Percentiles rank a stretch among this genome's conserved stretches.
Evolutionary conservation across 1,140 invertebrate genomes (phyloP).

Genomic region (Helicorthomorpha holstii): DNA sequence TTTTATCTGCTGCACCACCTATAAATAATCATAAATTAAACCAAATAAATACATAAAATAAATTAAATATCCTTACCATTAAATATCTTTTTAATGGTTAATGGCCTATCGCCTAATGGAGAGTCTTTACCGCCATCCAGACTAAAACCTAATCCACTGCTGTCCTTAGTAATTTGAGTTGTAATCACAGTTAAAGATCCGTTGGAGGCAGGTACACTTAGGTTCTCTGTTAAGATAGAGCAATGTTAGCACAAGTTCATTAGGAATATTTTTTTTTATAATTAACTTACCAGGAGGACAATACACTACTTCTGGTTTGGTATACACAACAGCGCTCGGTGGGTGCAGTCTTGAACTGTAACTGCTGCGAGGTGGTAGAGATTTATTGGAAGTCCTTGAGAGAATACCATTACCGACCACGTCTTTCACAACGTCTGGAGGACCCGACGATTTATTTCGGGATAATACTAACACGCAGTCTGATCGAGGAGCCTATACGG

Average conservation of each 20-base stretch:
- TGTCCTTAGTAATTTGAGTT: conserved; percentile 46
- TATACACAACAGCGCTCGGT: no score
- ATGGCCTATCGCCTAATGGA: conserved; percentile 63
- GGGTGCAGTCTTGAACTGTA: no score
- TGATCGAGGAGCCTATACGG: conserved; percentile 43
- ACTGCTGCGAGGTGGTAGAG: no score
- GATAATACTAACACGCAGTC: conserved; percentile 49
- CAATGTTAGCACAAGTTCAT: no score
- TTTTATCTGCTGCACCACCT: conserved; percentile 83
- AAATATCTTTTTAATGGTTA: conserved; percentile 78
- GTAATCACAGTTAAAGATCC: no score
- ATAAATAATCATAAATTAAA: conserved; percentile 11
- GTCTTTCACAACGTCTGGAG: not conserved
- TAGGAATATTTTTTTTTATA: no score
- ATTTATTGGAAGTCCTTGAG: no score
- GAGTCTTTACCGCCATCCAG: conserved; percentile 81
- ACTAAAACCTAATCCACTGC: conserved; percentile 76
- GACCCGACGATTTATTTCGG: conserved; percentile 21
- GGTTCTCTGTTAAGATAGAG: no score
- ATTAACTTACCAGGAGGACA: no score
- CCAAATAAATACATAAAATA: not conserved
- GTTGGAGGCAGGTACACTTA: no score
- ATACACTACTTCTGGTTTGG: no score
- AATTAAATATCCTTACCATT: conserved; percentile 44
- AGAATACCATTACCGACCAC: not conserved